phyloP scores from a whole-genome alignment of 2,797 vertebrate genomes.

The Clarias laeviceps region DNA sequence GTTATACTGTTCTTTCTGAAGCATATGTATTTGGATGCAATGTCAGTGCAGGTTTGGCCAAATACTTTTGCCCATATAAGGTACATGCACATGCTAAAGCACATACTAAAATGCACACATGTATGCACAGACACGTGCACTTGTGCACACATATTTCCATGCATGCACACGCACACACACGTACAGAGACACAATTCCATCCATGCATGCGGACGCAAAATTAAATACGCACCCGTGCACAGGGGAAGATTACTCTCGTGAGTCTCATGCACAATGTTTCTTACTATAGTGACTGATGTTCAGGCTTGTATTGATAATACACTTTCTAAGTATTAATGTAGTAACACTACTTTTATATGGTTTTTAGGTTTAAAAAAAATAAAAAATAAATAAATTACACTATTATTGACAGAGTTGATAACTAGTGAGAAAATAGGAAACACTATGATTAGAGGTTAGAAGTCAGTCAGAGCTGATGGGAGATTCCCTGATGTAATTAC shows the following conservation, averaged over 20 bases:
- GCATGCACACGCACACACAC: not conserved
- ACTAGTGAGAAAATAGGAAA: not conserved
- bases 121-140: not conserved
- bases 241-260: not conserved
- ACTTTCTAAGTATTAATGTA: not conserved
- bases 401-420: not conserved
- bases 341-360: too few species aligned
- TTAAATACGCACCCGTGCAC: not conserved
- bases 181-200: not conserved
- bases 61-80: too few species aligned
- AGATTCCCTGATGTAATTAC: not conserved
- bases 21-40: too few species aligned
- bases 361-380: too few species aligned
- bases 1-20: too few species aligned
- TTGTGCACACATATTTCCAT: not conserved
- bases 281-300: not conserved
- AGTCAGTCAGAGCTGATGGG: conserved; percentile 1
- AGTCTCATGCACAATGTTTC: not conserved
- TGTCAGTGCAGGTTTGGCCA: too few species aligned
- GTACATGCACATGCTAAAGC: too few species aligned
- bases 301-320: not conserved
- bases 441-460: not conserved
- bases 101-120: not conserved
- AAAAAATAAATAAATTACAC: too few species aligned
- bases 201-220: not conserved